phyloP scores from a whole-genome alignment of 2,113 vertebrate genomes.

The Onychostoma macrolepis region DNA sequence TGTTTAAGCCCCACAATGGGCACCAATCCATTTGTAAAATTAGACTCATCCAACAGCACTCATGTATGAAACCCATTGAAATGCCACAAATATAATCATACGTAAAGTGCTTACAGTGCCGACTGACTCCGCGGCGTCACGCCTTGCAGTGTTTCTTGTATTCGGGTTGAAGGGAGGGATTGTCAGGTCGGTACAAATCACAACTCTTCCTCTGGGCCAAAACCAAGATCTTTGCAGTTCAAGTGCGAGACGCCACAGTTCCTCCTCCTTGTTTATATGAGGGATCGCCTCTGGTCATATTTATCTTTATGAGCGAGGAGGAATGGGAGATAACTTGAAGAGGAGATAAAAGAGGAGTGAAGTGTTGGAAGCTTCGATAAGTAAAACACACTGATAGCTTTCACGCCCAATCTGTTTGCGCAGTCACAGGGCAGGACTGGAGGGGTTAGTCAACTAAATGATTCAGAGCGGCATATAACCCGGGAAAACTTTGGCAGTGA shows the following conservation, averaged over 20 bases:
- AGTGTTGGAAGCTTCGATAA: conserved; percentile 13
- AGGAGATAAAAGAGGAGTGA: conserved; percentile 13
- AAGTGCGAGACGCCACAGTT: neutral
- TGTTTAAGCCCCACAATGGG: conserved; percentile 75
- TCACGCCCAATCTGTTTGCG: neutral
- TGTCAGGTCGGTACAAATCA: conserved; percentile 23
- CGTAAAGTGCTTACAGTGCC: conserved; percentile 75
- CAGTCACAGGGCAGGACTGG: neutral
- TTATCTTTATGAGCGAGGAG: neutral
- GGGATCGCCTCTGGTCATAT: conserved; percentile 22
- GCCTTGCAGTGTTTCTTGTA: neutral
- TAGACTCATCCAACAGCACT: conserved; percentile 71
- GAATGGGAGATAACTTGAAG: conserved; percentile 23
- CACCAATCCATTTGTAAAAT: conserved; percentile 77
- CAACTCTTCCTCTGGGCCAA: neutral
- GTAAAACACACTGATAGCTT: conserved; percentile 15
- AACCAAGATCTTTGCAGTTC: neutral
- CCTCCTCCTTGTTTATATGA: neutral
- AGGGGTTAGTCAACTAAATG: conserved; percentile 5
- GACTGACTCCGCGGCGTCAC: conserved; percentile 54
- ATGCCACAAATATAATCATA: conserved; percentile 70
- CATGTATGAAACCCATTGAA: conserved; percentile 72
- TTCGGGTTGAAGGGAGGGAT: neutral
- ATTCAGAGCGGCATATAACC: neutral
- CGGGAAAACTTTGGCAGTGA: neutral